Base-by-base conservation (phyloP, 2,113 vertebrate genomes). In the Sclerurus mexicanus region DNA sequence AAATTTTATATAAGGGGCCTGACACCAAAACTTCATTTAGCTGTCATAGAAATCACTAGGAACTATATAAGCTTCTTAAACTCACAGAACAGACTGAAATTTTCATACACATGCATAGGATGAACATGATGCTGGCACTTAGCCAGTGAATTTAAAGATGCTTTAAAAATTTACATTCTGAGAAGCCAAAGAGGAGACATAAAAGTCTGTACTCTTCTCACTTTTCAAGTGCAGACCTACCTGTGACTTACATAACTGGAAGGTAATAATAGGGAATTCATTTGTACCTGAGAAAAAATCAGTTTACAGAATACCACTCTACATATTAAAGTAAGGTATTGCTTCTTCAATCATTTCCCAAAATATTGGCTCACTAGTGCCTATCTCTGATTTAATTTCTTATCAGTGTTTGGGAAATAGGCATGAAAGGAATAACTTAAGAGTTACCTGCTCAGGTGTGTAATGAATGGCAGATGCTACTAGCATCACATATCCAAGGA, bases 41-140 rank as follows among this genome's bases (percentile, higher is more conserved):
- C 44, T 92, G 90, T 93, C 90, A 86, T 4, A 68, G 56, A 84
- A 86, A 72, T 82, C 60, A 79, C 66, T 93, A 88, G 27, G 28
- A 88, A 52, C 28, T 84, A 53, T 6, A 75, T 97, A 96, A 96
- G 47, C 93, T 92, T 39, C 95, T 97, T 97, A 96, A 71, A 74
- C 12, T 81, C 71, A 42, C 40, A 68, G 68, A 86, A 93, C 39
- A 44, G 52, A 68, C 72, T 90, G n/a, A 86, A 74, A 78, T 75
- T 87, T 95, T 74, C 68, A 78, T 88, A 71, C 20, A 73, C 62
- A 78, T 19, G 9, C 49, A 56, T 46, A 78, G 75, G 80, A 75
- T 47, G 44, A 87, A 86, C 84, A 68, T 68, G 69, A 44, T 4
- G 3, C 56, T 84, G 85, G 60, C 0, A 0, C 46, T 35, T 7